Conservation (phyloP, 2,888 invertebrate genomes). For the Plagiodera versicolora region DNA sequence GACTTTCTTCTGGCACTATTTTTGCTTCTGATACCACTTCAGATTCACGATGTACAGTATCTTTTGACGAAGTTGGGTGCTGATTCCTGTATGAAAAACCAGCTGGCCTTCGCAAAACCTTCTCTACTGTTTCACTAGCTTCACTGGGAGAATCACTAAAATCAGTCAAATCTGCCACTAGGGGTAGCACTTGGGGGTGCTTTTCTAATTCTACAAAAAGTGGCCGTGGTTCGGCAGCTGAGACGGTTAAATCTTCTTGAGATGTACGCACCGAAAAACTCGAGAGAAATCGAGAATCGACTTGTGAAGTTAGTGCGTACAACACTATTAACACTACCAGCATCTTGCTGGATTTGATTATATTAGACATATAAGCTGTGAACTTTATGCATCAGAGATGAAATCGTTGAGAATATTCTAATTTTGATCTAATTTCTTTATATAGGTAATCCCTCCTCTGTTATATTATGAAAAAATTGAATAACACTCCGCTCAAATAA, state of each 20-base stretch:
- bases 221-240: constrained; percentile 44
- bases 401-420: not conserved
- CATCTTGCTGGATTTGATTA: constrained; percentile 6
- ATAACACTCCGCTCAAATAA: constrained; percentile 28
- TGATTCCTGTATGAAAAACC: constrained; percentile 43
- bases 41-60: too few species aligned
- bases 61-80: constrained; percentile 7
- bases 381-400: not conserved
- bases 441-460: constrained; percentile 26
- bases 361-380: not conserved
- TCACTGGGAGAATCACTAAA: constrained; percentile 28
- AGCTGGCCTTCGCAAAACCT: constrained; percentile 44
- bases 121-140: constrained; percentile 47
- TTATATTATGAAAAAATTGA: constrained; percentile 26
- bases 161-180: constrained; percentile 31
- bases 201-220: constrained; percentile 33
- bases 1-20: constrained; percentile 15
- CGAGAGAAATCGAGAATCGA: constrained; percentile 13
- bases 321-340: constrained; percentile 11
- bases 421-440: constrained; percentile 19
- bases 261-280: constrained; percentile 16
- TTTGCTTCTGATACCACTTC: too few species aligned
- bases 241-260: constrained; percentile 32
- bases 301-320: not conserved
- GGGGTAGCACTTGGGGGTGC: constrained; percentile 32